A percentile compares a stretch with the other conserved stretches of the same genome.
Evolutionary conservation across 2,113 vertebrate genomes (phyloP).

Genomic region (Erinaceus europaeus): DNA sequence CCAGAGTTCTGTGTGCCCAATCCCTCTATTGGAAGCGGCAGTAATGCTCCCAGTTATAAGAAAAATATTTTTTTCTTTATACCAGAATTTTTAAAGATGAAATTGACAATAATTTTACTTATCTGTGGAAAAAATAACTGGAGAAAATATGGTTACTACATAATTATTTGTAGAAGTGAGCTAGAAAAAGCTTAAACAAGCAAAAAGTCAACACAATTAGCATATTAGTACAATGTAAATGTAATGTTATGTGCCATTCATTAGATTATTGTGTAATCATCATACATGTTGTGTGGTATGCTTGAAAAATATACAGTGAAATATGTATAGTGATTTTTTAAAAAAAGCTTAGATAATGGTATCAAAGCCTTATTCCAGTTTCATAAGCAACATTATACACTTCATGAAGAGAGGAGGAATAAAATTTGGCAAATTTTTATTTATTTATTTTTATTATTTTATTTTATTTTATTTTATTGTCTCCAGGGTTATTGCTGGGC

Average conservation of each 20-base stretch:
- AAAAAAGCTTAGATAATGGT: too few relatives aligned
- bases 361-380: neutral
- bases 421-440: neutral
- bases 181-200: neutral
- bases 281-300: neutral
- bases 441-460: too few relatives aligned
- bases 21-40: too few relatives aligned
- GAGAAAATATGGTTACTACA: neutral
- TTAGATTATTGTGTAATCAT: neutral
- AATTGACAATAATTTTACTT: too few relatives aligned
- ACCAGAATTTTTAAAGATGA: too few relatives aligned
- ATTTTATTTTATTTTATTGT: too few relatives aligned
- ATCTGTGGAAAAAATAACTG: neutral
- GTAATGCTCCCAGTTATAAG: too few relatives aligned
- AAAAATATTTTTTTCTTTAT: too few relatives aligned
- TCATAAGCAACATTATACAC: neutral
- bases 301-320: too few relatives aligned
- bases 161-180: neutral
- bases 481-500: too few relatives aligned
- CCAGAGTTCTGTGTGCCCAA: too few relatives aligned
- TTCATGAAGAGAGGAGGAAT: neutral
- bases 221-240: neutral
- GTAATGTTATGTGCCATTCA: neutral
- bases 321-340: too few relatives aligned
- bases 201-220: neutral